Base-by-base conservation (phyloP, 2,888 invertebrate species). In the Pteria penguin region DNA sequence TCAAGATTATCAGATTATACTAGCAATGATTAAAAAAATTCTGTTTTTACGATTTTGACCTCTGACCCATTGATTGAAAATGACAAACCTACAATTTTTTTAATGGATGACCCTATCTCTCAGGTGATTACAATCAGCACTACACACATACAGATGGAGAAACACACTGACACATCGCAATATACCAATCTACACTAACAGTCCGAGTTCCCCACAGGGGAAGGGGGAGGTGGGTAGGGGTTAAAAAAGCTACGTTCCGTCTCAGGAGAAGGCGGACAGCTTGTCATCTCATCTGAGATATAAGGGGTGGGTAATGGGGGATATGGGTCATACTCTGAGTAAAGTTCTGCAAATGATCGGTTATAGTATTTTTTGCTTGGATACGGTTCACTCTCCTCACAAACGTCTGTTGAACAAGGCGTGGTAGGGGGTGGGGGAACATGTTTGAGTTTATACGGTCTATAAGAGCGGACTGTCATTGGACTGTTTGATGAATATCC, bases 381-480 rank as follows among this genome's bases (percentile, higher is more conserved):
- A 77, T 91, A 91, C 8, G 92, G 90, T 82, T 92, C 92, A 83
- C 92, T 92, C 78, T 93, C 93, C 91, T 97, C 96, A 88, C 97
- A 97, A 82, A 97, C 96, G 85, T 98, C 98, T 45, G 98, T 97
- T 83, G 97, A 97, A 90, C 97, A 98, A 0, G 98, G 98, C 27
- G 98, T 98, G 22, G 90, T 90, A 14, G 97, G 97, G 31, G 97
- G 98, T 5, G 97, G 97, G 0, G 97, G 96, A 91, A 96, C 83
- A 75, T 87, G 85, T 66, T 85, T 88, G 69, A 83, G 80, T 74
- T 84, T 85, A 91, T 96, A 96, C 92, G 96, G 95, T 31, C 96
- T 94, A 92, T 96, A 96, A 1, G 96, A 91, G 63, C 88, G 86
- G 67, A 88, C 86, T 29, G 89, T 89, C 69, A 89, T 88, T 29